Evolutionary conservation across 2,113 vertebrate species (phyloP), one percentile per base, ranked within the genome.

Genomic region (Gorsachius goisagi): DNA sequence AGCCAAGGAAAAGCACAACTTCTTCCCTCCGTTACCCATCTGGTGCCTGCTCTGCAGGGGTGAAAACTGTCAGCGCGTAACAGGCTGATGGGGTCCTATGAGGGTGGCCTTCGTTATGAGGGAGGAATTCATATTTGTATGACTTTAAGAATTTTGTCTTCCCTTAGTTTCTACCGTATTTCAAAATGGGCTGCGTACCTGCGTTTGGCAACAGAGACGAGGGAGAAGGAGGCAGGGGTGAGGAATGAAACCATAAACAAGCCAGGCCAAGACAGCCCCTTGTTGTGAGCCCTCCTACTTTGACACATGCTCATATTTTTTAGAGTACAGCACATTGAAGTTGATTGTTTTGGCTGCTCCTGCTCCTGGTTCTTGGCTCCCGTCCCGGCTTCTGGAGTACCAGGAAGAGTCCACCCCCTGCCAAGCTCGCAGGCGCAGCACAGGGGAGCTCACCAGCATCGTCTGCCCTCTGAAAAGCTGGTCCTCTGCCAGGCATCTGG

Each of bases 331-430:
- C 52, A 78, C 60, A 28, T 0, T 44, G 79, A 93, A 81, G 58
- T 58, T 90, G 89, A 94, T 76, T 82, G 66, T 74, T 92, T 87
- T 93, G 94, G 83, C 95, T 94, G 69, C 56, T 92, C 56, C 75
- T 90, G 33, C 66, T 89, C 35, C 41, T 66, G 58, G 69, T 76
- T 95, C 66, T 87, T 95, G 94, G 89, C 80, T 96, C 20, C 39
- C 3, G 1, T 85, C 80, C 92, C 92, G 56, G 69, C 62, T 94
- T 89, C 92, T 91, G 86, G 69, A 96, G 19, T 20, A 37, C 66
- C 35, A 8, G 62, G 80, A 86, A 68, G 49, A 72, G 64, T 73
- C 26, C 23, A 56, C 26, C 44, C 67, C 37, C 69, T 85, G 83
- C 90, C 84, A 89, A 49, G 58, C n/a, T 89, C 11, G 2, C 12